Conservation (phyloP, 2,113 vertebrate genomes). For the Stigmatopora nigra region DNA sequence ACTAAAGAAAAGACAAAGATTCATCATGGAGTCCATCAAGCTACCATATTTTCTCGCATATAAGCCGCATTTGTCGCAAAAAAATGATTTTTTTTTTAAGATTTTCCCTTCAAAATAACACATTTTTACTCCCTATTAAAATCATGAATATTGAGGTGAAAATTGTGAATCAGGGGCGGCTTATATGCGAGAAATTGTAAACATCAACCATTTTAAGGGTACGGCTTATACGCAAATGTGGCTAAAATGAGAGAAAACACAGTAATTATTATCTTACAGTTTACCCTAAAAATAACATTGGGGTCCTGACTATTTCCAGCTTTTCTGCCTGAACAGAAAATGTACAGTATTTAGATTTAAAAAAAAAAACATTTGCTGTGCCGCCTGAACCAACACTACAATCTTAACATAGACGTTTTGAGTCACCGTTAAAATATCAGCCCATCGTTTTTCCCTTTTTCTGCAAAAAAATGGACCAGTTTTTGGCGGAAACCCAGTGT, state of each 20-base stretch:
- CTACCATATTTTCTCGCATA: background rate
- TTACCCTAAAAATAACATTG: too few species aligned
- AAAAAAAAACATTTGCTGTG: background rate
- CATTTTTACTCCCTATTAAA: too few species aligned
- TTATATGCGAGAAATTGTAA: too few species aligned
- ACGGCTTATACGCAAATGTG: too few species aligned
- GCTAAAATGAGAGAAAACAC: too few species aligned
- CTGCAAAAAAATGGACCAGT: background rate
- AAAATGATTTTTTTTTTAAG: too few species aligned
- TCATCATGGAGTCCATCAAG: background rate
- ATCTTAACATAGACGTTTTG: background rate
- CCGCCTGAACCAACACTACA: background rate
- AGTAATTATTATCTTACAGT: too few species aligned
- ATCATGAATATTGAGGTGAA: too few species aligned
- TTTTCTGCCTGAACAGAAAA: background rate
- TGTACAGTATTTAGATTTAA: background rate
- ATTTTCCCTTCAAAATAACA: too few species aligned
- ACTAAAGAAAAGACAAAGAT: background rate
- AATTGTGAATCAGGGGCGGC: too few species aligned
- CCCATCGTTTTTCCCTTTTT: background rate
- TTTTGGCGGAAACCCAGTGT: background rate
- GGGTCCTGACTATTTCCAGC: background rate
- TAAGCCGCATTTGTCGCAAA: too few species aligned
- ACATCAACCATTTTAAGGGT: too few species aligned
- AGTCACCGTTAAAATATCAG: background rate